Base-by-base conservation (phyloP, 2,888 invertebrate genomes). In the Sinhomidia bicolor region DNA sequence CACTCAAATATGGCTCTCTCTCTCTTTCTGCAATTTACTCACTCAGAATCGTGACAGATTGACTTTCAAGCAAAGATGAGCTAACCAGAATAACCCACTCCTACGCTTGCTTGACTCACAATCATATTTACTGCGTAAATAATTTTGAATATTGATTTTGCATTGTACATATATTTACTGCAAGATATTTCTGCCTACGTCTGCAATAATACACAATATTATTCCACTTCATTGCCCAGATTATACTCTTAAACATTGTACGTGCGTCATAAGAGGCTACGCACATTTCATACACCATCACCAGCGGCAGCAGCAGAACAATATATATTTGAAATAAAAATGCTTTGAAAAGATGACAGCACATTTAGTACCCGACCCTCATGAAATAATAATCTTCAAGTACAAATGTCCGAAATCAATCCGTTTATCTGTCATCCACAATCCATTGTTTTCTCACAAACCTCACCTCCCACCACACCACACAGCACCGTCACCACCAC, bases 401-500 rank as follows among this genome's bases (percentile, higher is more conserved):
- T 87, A 87, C 68, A 81, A 87, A 81, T 87, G 71, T 87, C 81
- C 87, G 81, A 87, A 87, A 87, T 81, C 87, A 81, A 87, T 87
- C 87, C 81, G 81, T 87, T 78, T 41, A 74, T 80, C 41, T 87
- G 81, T 87, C 81, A 81, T 44, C 87, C 81, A 36, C 74, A 62
- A 29, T 20, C 86, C 68, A 86, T 86, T 86, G 81, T 86, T 86
- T 76, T 86, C 86, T 74, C 74, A 26, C 47, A 81, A 44, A 29
- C 86, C 57, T 54, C 85, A 78, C 44, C 74, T 74, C 41, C 47
- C 57, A 60, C 47, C 44, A 57, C 3, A 26, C 26, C 12, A 23
- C 29, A 29, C 44, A 44, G 41, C 71, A 71, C 20, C 4, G 12
- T 29, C 41, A 71, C 32, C 65, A 23, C 60, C 2, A 71, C 68